Evolutionary conservation across 2,113 vertebrate species (phyloP), one percentile per base, ranked within the genome.

Genomic region (Fulica atra): DNA sequence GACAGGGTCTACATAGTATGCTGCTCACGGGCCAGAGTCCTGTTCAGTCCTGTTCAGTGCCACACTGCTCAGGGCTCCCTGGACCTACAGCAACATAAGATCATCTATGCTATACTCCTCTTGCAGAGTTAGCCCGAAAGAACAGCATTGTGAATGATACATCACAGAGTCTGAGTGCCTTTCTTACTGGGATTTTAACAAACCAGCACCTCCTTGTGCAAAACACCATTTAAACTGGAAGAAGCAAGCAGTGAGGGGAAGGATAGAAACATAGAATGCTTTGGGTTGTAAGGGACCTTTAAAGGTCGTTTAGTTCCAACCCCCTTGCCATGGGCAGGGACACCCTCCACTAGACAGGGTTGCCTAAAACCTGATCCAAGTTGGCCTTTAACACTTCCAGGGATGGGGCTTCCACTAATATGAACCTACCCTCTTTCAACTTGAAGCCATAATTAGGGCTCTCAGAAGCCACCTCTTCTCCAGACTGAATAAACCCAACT

Each of bases 41-140:
- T 36, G 12, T 26, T 80, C 23, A n/a, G 44, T 38, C 33, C 11
- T 36, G 12, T 26, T 80, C 23, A 46, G 16, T 0, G 1, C 4
- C 40, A 26, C 20, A 20, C 15, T 40, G 16, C 33, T 23, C 1
- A 0, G 16, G 35, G 21, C 5, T 76, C 5, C 33, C 24, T 7
- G 24, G 14, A 18, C 21, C 46, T 48, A 48, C 60, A 84, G 4
- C 2, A 0, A 38, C 0, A 0, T 25, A 44, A 38, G 7, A 38
- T 44, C 63, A 57, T 8, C 24, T 29, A 24, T 19, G 24, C 33
- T 44, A 13, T 31, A n/a, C 26, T 33, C 21, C 16, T 85, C 8
- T 44, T 51, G 25, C 1, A 69, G n/a, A 6, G 6, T 57, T 44
- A 35, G 17, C 14, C 38, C 8, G 51, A 24, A 81, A 50, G 33